These are phyloP conservation scores for Plectropomus leopardus DNA, from an alignment of 2,113 vertebrate genomes.

Conservation along the genomic window DNA sequence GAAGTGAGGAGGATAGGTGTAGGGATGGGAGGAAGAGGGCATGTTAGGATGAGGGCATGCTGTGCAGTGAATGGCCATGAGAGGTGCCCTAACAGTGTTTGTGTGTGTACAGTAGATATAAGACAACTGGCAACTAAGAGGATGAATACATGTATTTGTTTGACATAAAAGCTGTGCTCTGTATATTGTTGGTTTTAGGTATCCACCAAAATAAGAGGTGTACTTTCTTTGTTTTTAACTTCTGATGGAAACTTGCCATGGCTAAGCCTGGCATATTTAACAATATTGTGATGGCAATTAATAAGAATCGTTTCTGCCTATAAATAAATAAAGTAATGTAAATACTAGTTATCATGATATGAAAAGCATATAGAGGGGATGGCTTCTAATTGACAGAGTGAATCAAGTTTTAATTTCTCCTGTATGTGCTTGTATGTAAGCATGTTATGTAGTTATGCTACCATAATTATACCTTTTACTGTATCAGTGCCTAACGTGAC, in stretches of 20 bases:
- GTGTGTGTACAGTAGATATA: neutral
- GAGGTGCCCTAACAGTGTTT: neutral
- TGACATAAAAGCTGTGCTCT: neutral
- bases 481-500: neutral
- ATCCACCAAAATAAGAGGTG: neutral
- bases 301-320: neutral
- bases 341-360: neutral
- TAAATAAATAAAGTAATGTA: neutral
- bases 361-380: neutral
- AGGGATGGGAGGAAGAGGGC: neutral
- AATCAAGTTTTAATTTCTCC: neutral
- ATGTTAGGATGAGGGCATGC: conserved; percentile 59
- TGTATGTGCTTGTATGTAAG: neutral
- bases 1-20: neutral
- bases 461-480: neutral
- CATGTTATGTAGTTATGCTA: neutral
- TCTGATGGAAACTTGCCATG: neutral
- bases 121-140: neutral
- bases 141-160: neutral
- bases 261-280: neutral
- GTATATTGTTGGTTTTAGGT: neutral
- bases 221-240: neutral
- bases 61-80: conserved; percentile 25
- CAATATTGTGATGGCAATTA: neutral
- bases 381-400: neutral